Evolutionary conservation across 2,888 invertebrate species (phyloP).

Genomic region (Brenthis ino): DNA sequence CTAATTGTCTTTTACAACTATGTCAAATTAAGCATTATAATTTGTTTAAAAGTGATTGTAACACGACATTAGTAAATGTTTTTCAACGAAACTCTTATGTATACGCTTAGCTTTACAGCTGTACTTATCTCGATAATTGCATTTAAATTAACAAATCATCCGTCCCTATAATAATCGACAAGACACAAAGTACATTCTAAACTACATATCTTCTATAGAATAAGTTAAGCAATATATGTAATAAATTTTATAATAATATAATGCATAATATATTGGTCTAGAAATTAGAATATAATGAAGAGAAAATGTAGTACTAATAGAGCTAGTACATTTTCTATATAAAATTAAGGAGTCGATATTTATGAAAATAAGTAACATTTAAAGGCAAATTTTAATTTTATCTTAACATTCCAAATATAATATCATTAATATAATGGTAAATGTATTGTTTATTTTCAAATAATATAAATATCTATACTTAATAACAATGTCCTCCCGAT

Average conservation of each 20-base stretch:
- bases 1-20: too few species aligned
- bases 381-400: too few species aligned
- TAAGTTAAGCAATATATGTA: background rate
- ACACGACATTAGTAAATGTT: background rate
- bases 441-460: too few species aligned
- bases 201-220: constrained; percentile 14
- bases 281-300: too few species aligned
- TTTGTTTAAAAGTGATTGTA: background rate
- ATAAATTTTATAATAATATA: constrained; percentile 6
- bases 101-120: constrained; percentile 3
- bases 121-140: constrained; percentile 28
- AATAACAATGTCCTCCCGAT: too few species aligned
- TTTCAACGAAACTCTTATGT: background rate
- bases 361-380: too few species aligned
- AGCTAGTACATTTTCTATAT: too few species aligned
- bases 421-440: too few species aligned
- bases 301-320: too few species aligned
- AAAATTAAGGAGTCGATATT: too few species aligned
- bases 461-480: too few species aligned
- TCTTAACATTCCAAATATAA: too few species aligned
- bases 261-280: background rate
- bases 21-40: background rate
- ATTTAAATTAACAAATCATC: constrained; percentile 29
- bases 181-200: background rate
- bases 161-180: constrained; percentile 17